Base-by-base conservation (phyloP, 2,113 vertebrate genomes). In the Hyaena hyaena region DNA sequence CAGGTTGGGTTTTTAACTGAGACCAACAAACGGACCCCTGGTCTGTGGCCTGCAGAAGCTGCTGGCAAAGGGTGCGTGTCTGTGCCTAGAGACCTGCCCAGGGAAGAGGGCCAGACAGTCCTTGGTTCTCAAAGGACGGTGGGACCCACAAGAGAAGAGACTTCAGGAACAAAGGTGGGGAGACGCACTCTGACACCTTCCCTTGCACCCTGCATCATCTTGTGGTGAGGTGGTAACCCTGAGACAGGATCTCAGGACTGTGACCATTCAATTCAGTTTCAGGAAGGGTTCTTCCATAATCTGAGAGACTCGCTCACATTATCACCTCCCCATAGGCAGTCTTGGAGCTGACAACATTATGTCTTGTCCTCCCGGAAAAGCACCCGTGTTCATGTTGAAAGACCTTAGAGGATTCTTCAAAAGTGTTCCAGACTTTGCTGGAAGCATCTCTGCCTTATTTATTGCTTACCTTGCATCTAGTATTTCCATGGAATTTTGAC, bases 71-170 rank as follows among this genome's bases (percentile, higher is more conserved):
- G 35, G 43, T 33, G 24, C 15, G 1, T 7, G 23, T 26, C n/a
- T 31, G 6, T 61, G 39, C 65, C 50, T 48, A 48, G 43, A 86
- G 12, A 50, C 35, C 66, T 81, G 19, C 73, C 88, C 0, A 0
- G 9, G 63, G 17, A 24, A 74, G 16, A 84, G 55, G 35, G 14
- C 10, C 28, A 16, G 28, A 5, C 0, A 0, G 19, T 53, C n/a
- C 31, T 65, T 5, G 0, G 21, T 86, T 80, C 43, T 76, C 50
- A 77, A 58, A 66, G 33, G 35, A 6, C 0, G 0, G 10, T 43
- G 45, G 55, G 58, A 73, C 31, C 15, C 68, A 17, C 4, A 33
- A 76, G 21, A 39, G 19, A 55, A 83, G 23, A 71, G 9, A 88
- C 31, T 28, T 4, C 0, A 1, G 55, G 9, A 55, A 58, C 11